These are phyloP conservation scores for Antedon mediterranea DNA, from an alignment of 53 echinoderm and acorn worm species.

Conservation along the genomic window DNA sequence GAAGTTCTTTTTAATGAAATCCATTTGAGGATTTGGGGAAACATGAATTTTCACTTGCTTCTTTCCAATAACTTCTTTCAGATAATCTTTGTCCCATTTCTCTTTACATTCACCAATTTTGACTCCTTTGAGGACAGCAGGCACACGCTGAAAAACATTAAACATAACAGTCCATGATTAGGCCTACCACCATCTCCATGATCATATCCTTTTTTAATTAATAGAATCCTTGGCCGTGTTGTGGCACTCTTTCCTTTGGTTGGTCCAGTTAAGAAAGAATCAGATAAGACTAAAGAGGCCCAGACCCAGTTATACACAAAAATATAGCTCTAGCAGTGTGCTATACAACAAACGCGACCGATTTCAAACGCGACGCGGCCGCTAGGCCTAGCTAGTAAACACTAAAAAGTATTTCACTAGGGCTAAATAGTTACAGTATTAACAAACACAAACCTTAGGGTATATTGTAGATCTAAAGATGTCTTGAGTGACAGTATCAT, in stretches of 20 bases:
- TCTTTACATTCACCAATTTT: slow-evolving; percentile 53
- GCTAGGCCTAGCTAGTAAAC: background rate
- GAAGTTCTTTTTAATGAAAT: slow-evolving; percentile 77
- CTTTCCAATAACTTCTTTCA: slow-evolving; percentile 34
- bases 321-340: background rate
- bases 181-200: too few species aligned
- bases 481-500: background rate
- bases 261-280: too few species aligned
- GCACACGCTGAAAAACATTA: slow-evolving; percentile 32
- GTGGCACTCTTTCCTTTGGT: too few species aligned
- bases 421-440: too few species aligned
- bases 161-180: too few species aligned
- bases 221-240: too few species aligned
- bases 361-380: too few species aligned
- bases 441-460: background rate
- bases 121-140: slow-evolving; percentile 56
- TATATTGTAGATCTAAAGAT: background rate
- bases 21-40: slow-evolving; percentile 57
- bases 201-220: too few species aligned
- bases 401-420: too few species aligned
- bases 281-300: too few species aligned
- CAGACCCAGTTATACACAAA: too few species aligned
- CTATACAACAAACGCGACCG: too few species aligned
- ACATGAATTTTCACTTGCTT: slow-evolving; percentile 88
- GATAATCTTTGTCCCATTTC: slow-evolving; percentile 60